These are phyloP conservation scores for Drosophila pseudotakahashii DNA, from an alignment of 2,888 invertebrate species.

Conservation along the genomic window DNA sequence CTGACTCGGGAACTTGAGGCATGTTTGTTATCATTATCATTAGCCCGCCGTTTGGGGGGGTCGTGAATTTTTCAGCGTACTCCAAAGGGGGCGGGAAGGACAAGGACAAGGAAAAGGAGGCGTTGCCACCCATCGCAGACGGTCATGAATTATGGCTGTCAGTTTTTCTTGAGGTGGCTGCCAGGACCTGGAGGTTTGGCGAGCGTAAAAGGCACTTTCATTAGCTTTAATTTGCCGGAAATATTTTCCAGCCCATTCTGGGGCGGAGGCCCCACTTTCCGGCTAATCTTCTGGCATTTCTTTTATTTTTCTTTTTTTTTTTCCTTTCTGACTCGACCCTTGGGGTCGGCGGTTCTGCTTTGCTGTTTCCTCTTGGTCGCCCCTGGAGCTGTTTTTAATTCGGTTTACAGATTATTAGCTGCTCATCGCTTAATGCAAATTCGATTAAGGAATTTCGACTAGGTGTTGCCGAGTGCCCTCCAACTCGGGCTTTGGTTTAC, in stretches of 20 bases:
- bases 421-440: constrained; percentile 77
- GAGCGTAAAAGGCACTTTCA: constrained; percentile 68
- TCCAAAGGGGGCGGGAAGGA: constrained; percentile 21
- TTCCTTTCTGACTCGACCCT: constrained; percentile 19
- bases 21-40: constrained; percentile 82
- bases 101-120: constrained; percentile 26
- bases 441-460: constrained; percentile 59
- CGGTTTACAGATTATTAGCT: constrained; percentile 81
- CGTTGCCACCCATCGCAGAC: constrained; percentile 51
- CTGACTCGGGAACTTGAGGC: constrained; percentile 73
- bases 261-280: constrained; percentile 9
- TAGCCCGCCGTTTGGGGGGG: constrained; percentile 54
- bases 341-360: constrained; percentile 47
- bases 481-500: not conserved
- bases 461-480: constrained; percentile 47
- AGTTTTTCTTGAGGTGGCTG: constrained; percentile 71
- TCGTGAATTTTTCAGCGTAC: constrained; percentile 49
- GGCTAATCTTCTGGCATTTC: constrained; percentile 30
- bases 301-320: constrained; percentile 5
- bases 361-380: constrained; percentile 57
- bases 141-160: constrained; percentile 82
- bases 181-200: constrained; percentile 5
- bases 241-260: constrained; percentile 61
- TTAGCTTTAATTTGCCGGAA: constrained; percentile 82
- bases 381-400: constrained; percentile 66